A percentile compares a stretch with the other conserved stretches of the same genome.
Evolutionary conservation across 2,797 vertebrate species (phyloP).

Genomic region (Argentina silus): DNA sequence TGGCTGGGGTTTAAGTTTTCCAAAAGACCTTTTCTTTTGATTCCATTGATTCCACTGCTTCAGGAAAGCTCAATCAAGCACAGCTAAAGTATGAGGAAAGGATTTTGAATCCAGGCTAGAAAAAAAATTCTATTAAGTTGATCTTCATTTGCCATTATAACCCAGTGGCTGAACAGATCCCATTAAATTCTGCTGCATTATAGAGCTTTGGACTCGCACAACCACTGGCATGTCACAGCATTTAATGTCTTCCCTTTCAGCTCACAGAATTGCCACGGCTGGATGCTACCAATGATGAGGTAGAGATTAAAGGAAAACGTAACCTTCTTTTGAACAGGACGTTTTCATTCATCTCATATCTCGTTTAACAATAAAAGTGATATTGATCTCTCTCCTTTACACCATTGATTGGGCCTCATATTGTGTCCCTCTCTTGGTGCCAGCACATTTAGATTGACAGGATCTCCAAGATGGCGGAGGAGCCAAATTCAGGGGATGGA

Average conservation of each 20-base stretch:
- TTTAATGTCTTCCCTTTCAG: constrained; percentile 15
- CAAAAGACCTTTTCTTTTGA: neutral
- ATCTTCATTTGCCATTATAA: neutral
- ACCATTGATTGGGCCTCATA: constrained; percentile 48
- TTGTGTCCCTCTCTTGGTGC: constrained; percentile 42
- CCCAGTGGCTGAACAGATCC: neutral
- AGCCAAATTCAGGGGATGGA: constrained; percentile 43
- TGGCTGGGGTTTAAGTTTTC: no score
- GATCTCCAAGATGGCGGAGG: constrained; percentile 48
- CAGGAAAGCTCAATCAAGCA: neutral
- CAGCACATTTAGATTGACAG: constrained; percentile 55
- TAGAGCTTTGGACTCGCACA: neutral
- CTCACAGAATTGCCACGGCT: constrained; percentile 10
- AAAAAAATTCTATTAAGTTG: neutral
- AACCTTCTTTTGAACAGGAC: constrained; percentile 49
- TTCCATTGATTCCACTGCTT: neutral
- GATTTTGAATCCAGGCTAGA: neutral
- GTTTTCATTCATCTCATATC: constrained; percentile 58
- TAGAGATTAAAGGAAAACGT: constrained; percentile 44
- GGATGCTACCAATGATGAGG: constrained; percentile 24
- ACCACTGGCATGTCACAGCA: neutral
- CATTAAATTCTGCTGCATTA: neutral
- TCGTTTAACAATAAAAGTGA: constrained; percentile 53
- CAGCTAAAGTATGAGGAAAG: no score
- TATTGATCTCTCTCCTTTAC: constrained; percentile 58